Conservation (phyloP, 2,113 vertebrate genomes). For the Phyllopteryx taeniolatus region DNA sequence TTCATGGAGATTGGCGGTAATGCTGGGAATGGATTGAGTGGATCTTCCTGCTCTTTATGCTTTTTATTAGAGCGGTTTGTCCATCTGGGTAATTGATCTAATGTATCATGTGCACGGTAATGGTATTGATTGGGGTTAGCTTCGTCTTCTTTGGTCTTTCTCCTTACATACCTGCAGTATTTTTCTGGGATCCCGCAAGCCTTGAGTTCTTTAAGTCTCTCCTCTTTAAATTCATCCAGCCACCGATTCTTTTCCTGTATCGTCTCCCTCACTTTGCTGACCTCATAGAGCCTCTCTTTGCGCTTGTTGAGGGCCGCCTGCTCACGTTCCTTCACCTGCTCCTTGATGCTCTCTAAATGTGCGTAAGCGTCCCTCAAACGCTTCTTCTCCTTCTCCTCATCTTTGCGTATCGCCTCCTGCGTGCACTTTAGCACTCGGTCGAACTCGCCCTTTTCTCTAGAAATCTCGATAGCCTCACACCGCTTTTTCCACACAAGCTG, state of each 20-base stretch:
- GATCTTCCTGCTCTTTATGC: background rate
- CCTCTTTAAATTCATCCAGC: constrained; percentile 1
- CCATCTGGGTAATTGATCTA: background rate
- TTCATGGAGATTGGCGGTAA: constrained; percentile 2
- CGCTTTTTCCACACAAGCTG: constrained; percentile 1
- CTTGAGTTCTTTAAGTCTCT: constrained; percentile 5
- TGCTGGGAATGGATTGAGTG: background rate
- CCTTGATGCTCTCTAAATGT: constrained; percentile 1
- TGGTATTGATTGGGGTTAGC: background rate
- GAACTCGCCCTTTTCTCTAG: background rate
- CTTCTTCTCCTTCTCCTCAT: background rate
- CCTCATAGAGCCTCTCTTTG: background rate
- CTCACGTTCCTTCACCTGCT: constrained; percentile 3
- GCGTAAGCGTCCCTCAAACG: background rate
- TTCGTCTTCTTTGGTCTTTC: background rate
- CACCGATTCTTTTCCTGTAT: background rate
- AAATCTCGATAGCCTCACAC: background rate
- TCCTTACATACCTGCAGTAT: constrained; percentile 3
- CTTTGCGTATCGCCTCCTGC: constrained; percentile 1
- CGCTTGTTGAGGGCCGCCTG: background rate
- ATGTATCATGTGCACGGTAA: background rate
- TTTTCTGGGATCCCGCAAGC: constrained; percentile 7
- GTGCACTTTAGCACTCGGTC: constrained; percentile 1
- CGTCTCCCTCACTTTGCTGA: background rate
- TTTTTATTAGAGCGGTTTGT: background rate